Evolutionary conservation across 2,797 vertebrate genomes (phyloP).

Genomic region (Natrix natrix): DNA sequence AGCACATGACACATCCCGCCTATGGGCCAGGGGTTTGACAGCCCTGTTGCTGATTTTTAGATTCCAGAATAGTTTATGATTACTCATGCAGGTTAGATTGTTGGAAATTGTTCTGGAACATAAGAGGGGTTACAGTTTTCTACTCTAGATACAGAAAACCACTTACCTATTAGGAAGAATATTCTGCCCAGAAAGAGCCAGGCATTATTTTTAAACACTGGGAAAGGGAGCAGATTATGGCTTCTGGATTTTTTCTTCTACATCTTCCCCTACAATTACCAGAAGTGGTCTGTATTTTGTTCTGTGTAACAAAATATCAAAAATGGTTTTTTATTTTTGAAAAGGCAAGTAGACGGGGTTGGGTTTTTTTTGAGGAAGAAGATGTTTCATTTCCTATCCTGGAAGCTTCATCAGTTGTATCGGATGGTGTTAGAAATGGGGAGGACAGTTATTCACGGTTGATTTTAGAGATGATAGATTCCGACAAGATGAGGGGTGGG

Average conservation of each 20-base stretch:
- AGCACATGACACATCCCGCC: too few relatives aligned
- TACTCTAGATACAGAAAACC: not conserved
- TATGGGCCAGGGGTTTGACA: too few relatives aligned
- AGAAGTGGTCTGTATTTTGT: not conserved
- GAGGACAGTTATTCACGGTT: not conserved
- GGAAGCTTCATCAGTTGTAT: not conserved
- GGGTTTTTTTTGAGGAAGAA: not conserved
- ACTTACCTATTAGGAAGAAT: not conserved
- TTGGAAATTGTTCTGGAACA: too few relatives aligned
- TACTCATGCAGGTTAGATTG: not conserved
- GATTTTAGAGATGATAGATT: not conserved
- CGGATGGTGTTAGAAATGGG: not conserved
- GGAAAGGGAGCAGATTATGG: accelerated
- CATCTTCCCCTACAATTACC: not conserved
- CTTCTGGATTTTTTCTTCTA: not conserved
- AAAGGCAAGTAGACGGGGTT: not conserved
- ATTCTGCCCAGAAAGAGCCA: not conserved
- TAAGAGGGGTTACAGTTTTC: not conserved
- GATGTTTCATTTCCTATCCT: not conserved
- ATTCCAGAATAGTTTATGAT: not conserved
- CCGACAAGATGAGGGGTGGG: too few relatives aligned
- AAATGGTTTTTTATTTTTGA: not conserved
- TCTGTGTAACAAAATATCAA: not conserved
- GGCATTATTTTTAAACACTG: not conserved
- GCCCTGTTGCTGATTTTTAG: not conserved